Evolutionary conservation across 2,113 vertebrate species (phyloP), one percentile per base, ranked within the genome.

Genomic region (Orthonyx spaldingii): DNA sequence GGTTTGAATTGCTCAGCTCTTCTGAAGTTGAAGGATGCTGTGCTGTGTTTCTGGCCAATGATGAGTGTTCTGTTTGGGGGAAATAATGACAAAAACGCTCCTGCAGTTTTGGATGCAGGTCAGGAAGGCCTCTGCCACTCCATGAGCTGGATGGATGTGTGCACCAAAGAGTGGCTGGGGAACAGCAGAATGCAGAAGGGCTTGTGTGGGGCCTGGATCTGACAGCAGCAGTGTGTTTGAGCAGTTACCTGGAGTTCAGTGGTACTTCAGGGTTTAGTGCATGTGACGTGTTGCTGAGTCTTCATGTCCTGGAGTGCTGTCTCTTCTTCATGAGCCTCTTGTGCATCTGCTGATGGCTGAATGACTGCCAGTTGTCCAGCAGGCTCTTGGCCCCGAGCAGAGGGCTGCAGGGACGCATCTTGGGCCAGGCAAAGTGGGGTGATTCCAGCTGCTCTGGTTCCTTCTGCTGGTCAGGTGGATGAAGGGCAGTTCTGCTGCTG

Each of bases 381-480:
- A 32, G 33, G 20, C 66, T 53, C 66, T 56, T 47, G 55, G 28
- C 37, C 3, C 13, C 1, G 7, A 59, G 77, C 9, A 37, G 12
- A 13, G 19, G 7, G 19, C 28, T 83, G 71, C 30, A 32, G 16
- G 15, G 37, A 33, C 37, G 53, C 13, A 4, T 35, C 41, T 22
- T 23, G 28, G 53, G 33, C 63, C 0, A 0, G 10, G 28, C 6
- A 6, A 27, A 71, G 44, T 27, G 32, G 39, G 12, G 2, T 44
- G 56, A 21, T 42, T 56, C 16, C 41, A 53, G 27, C n/a, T 61
- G 26, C 55, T 80, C 39, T 18, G 10, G 18, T 50, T 68, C 42
- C 46, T 87, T 93, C 20, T 44, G 47, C 39, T 33, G 59, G 7
- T 47, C 35, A 11, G n/a, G 41, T 17, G 56, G 42, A 9, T 16